These are phyloP conservation scores for Pogonomyrmex barbatus DNA, from an alignment of 1,140 invertebrate species.

Conservation along the genomic window DNA sequence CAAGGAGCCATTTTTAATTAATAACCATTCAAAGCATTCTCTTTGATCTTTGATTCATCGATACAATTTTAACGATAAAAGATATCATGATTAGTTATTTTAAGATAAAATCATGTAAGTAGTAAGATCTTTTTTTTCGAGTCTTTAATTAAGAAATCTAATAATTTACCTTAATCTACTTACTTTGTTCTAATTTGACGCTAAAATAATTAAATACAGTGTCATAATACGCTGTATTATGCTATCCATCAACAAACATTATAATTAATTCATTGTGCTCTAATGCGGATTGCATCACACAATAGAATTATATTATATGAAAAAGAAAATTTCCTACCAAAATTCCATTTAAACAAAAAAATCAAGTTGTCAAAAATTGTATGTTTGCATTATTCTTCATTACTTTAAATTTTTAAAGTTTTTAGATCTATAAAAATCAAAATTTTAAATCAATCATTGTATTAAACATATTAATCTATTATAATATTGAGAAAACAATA, in stretches of 20 bases:
- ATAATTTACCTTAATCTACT: background rate
- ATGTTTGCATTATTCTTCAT: background rate
- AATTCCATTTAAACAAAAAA: background rate
- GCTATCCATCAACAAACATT: background rate
- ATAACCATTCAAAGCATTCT: background rate
- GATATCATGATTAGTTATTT: slow-evolving; percentile 32
- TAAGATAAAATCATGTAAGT: background rate
- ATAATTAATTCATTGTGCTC: slow-evolving; percentile 32
- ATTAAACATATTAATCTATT: background rate
- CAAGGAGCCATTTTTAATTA: slow-evolving; percentile 44
- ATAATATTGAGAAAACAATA: background rate
- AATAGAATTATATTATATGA: background rate
- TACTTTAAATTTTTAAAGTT: background rate
- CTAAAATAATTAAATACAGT: slow-evolving; percentile 30
- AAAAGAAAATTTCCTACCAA: background rate
- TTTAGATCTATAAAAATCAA: background rate
- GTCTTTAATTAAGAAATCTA: slow-evolving; percentile 1
- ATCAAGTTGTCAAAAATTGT: background rate
- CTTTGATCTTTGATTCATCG: slow-evolving; percentile 25
- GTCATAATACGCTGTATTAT: background rate
- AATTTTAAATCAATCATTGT: background rate
- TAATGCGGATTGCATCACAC: background rate
- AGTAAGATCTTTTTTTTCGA: background rate
- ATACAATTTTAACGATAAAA: background rate
- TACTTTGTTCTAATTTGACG: background rate